Base-by-base conservation (phyloP, 92 coral and sea anemone genomes). In the Epizoanthus illoricatus region DNA sequence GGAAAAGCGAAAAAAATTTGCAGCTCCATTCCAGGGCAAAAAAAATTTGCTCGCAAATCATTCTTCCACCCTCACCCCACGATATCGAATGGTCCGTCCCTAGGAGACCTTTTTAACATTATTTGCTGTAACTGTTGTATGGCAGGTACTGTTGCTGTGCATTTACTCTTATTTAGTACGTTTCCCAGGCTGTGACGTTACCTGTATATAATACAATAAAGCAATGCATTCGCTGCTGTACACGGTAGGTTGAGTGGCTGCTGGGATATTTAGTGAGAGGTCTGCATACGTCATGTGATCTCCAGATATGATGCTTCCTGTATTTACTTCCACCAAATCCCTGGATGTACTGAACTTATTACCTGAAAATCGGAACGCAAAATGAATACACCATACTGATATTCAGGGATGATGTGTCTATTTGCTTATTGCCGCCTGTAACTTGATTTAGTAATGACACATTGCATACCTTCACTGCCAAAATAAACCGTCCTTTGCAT, bases 141-240 rank as follows among this genome's bases (percentile, higher is more conserved):
- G 36, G 36, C 36, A 28, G 36, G 36, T 28, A 28, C 36, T 28
- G 52, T 45, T 45, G 52, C 52, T 5, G 0, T 10, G 52, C 0
- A 45, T 45, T 0, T 45, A 45, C 52, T 45, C 52, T 45, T 45
- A 52, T 52, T 9, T 11, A 52, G 10, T 52, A 52, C 56, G 10
- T 52, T 52, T 10, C 2, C 56, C 56, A 16, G 2, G 56, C 56
- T 52, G 12, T 52, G 12, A 16, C 56, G 56, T 52, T 20, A 92
- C 97, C 97, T 73, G 71, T n/a, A 90, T 58, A 41, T 87, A 87
- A 65, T 92, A 92, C 33, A 61, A 41, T 7, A 92, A 87, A n/a
- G 87, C 88, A 41, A 92, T 83, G 54, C 91, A 85, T 70, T 87
- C 83, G 75, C 91, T 82, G 61, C 76, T 71, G 65, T 78, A 73